A percentile compares a stretch with the other conserved stretches of the same genome.
Evolutionary conservation across 2,113 vertebrate genomes (phyloP).

Genomic region (Lophotis ruficrista): DNA sequence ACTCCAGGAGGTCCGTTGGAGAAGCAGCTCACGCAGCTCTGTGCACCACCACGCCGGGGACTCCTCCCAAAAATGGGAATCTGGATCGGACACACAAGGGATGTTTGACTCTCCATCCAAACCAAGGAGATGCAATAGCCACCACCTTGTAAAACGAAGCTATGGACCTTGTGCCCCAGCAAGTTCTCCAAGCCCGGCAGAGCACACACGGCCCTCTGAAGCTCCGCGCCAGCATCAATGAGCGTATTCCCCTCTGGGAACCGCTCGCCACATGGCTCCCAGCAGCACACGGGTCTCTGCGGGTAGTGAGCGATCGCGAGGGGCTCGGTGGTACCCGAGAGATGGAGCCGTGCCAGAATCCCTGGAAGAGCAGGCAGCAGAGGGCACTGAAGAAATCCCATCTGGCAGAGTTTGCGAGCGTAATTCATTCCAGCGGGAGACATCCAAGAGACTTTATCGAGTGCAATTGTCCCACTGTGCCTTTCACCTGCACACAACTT

Average conservation of each 20-base stretch:
- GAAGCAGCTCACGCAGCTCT: fast-evolving
- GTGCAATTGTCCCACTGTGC: conserved; percentile 39
- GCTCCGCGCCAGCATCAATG: neutral
- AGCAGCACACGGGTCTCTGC: fast-evolving
- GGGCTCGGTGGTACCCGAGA: neutral
- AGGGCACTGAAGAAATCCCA: conserved; percentile 32
- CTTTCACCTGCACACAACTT: conserved; percentile 44
- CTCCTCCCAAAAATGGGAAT: neutral
- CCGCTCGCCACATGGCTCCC: fast-evolving
- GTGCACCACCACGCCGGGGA: fast-evolving
- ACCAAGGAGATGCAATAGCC: neutral
- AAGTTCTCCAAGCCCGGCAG: neutral
- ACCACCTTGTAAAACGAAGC: fast-evolving
- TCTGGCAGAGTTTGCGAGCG: neutral
- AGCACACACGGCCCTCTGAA: fast-evolving
- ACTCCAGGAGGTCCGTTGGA: neutral
- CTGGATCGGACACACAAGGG: fast-evolving
- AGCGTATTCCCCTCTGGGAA: neutral
- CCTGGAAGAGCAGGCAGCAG: neutral
- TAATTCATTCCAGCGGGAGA: conserved; percentile 36
- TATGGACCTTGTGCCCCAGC: fast-evolving
- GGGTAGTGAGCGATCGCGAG: fast-evolving
- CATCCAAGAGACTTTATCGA: conserved; percentile 62
- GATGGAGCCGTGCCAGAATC: neutral
- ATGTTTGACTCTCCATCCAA: neutral